Evolutionary conservation across 2,113 vertebrate species (phyloP).

Genomic region (Piaya cayana): DNA sequence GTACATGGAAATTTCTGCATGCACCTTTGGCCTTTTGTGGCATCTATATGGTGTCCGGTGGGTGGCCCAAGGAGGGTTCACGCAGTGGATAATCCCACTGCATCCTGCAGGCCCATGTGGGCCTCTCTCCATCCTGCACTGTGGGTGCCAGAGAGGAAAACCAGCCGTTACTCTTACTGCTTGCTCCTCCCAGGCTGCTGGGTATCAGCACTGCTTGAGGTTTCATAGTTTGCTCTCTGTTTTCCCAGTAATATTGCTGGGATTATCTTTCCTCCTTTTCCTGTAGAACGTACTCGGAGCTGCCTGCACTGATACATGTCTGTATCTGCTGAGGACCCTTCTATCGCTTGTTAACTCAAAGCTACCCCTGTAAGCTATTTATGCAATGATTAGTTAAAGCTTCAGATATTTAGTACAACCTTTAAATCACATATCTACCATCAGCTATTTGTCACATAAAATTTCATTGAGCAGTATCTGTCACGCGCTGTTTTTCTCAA

Average conservation of each 20-base stretch:
- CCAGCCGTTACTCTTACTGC: not conserved
- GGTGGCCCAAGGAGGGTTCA: not conserved
- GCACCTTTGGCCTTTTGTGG: not conserved
- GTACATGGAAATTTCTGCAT: no score
- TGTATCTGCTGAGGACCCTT: not conserved
- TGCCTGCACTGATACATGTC: not conserved
- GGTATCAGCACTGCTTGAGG: not conserved
- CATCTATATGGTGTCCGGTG: rapidly evolving
- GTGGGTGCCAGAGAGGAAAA: not conserved
- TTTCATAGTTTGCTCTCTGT: not conserved
- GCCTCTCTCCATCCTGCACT: rapidly evolving
- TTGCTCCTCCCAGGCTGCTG: not conserved
- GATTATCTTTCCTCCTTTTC: not conserved
- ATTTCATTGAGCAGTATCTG: slow-evolving; percentile 31
- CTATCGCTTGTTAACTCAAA: not conserved
- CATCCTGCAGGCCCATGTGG: rapidly evolving
- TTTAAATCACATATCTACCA: slow-evolving; percentile 44
- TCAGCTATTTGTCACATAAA: slow-evolving; percentile 42
- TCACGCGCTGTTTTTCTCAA: slow-evolving; percentile 42
- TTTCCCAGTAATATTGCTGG: not conserved
- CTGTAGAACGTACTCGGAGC: not conserved
- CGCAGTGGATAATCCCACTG: not conserved
- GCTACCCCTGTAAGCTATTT: slow-evolving; percentile 21
- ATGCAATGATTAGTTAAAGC: slow-evolving; percentile 54
- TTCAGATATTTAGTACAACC: slow-evolving; percentile 25